Evolutionary conservation across 2,797 vertebrate species (phyloP), one percentile per base, ranked within the genome.

Genomic region (Sphaeramia orbicularis): DNA sequence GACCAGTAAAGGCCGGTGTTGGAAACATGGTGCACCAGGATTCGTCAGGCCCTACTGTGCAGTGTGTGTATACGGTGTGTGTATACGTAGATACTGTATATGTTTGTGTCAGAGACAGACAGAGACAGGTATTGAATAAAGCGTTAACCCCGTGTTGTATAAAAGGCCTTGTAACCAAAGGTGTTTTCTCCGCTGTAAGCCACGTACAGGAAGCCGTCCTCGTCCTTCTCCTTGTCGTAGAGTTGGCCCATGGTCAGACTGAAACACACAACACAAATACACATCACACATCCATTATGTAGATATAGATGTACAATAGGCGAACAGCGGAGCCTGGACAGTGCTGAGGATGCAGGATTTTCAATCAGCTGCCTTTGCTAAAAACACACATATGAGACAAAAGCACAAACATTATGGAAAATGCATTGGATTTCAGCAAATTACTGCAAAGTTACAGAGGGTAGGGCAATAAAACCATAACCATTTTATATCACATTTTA

Each of bases 161-260:
- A 64, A 72, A 76, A 80, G 69, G 71, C 53, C 92, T 91, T 92
- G 86, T 90, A 92, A 84, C 97, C 97, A 53, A 99, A 99, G 3
- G 96, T 99, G 90, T 98, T 98, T 84, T 99, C 97, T 81, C 97
- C 96, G 13, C 97, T 98, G 95, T 98, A 99, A 73, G 96, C 97
- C 91, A 98, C 96, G 2, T 98, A 99, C 85, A 98, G 94, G 89
- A 99, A 99, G 75, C 97, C 97, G n/a, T 99, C 97, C 83, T 99
- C 96, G 18, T 99, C 97, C 87, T 96, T 97, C 85, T 99, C 97
- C 85, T 98, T 98, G 87, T 99, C 96, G 7, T 98, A 98, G 80
- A 98, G 96, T 83, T 98, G 97, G 81, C 97, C 97, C 96, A 99
- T 99, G 55, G 96, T 98, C 92, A 98, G 92, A 89, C 97, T 98